These are phyloP conservation scores for Aelia acuminata DNA, from an alignment of 2,888 invertebrate species.

Conservation along the genomic window DNA sequence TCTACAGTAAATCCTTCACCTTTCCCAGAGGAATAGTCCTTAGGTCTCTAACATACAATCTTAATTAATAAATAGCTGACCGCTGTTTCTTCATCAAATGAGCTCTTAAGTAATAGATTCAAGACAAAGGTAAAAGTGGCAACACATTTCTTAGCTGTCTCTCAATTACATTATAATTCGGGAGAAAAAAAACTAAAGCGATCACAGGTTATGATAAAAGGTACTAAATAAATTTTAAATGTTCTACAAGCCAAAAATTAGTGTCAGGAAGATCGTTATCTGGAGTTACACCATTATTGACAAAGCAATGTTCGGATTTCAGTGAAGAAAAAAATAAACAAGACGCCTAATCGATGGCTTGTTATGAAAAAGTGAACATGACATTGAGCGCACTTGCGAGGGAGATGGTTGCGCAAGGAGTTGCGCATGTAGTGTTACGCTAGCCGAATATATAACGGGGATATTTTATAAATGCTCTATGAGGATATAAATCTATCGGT, in stretches of 20 bases:
- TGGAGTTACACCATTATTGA: not conserved
- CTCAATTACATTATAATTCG: not conserved
- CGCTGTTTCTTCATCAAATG: not conserved
- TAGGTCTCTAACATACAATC: not conserved
- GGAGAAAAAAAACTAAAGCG: not conserved
- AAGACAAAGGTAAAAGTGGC: not conserved
- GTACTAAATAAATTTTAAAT: slow-evolving; percentile 1
- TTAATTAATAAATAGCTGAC: not conserved
- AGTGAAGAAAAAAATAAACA: not conserved
- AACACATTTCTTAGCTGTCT: not conserved
- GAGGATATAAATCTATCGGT: slow-evolving; percentile 36
- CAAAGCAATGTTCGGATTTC: not conserved
- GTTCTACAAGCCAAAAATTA: slow-evolving; percentile 27
- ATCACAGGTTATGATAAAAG: not conserved
- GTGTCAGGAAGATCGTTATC: slow-evolving; percentile 42
- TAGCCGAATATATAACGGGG: slow-evolving; percentile 40
- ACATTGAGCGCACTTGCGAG: slow-evolving; percentile 34
- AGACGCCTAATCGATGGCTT: not conserved
- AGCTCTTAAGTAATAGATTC: no score
- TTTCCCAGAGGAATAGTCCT: not conserved
- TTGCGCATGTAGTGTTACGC: slow-evolving; percentile 23
- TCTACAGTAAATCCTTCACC: slow-evolving; percentile 6
- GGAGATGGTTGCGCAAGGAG: slow-evolving; percentile 7
- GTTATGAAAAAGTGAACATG: slow-evolving; percentile 19
- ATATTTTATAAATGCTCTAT: slow-evolving; percentile 47